Percentiles rank a stretch among this genome's conserved stretches.
Conservation (phyloP, 2,797 vertebrate species). For the Urophycis tenuis region DNA sequence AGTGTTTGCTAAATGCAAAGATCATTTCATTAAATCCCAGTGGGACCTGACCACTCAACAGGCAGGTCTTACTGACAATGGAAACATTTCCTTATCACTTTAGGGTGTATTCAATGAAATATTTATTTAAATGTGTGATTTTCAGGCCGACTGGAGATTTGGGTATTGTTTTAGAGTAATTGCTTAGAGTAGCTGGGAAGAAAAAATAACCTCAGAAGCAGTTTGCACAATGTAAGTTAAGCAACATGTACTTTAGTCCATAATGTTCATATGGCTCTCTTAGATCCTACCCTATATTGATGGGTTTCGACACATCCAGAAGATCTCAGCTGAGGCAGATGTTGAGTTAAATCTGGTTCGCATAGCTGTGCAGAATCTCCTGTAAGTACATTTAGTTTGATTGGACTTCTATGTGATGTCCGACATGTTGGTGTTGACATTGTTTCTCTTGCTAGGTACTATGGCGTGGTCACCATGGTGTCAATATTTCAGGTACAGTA, state of each 20-base stretch:
- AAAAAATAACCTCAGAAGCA: neutral
- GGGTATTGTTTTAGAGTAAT: neutral
- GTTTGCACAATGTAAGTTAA: neutral
- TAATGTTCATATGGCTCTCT: slow-evolving; percentile 17
- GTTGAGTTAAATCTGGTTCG: slow-evolving; percentile 97
- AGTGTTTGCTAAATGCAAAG: slow-evolving; percentile 92
- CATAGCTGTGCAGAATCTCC: slow-evolving; percentile 93
- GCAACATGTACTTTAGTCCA: neutral
- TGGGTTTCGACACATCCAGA: slow-evolving; percentile 94
- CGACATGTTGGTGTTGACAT: neutral
- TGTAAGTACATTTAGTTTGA: slow-evolving; percentile 74
- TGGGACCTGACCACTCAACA: slow-evolving; percentile 99
- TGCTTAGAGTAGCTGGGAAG: neutral
- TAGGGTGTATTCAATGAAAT: neutral
- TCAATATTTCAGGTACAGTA: slow-evolving; percentile 91
- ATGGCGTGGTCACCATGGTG: slow-evolving; percentile 88
- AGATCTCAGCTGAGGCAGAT: slow-evolving; percentile 94
- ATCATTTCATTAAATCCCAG: slow-evolving; percentile 88
- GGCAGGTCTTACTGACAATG: slow-evolving; percentile 55
- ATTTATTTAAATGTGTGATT: neutral
- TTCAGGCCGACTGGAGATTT: neutral
- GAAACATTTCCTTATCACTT: neutral
- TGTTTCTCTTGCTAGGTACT: slow-evolving; percentile 76
- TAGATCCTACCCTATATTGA: slow-evolving; percentile 95
- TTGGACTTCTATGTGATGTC: slow-evolving; percentile 5